A percentile compares a stretch with the other conserved stretches of the same genome.
Conservation (phyloP, 1,140 invertebrate species). For the Cherax quadricarinatus region DNA sequence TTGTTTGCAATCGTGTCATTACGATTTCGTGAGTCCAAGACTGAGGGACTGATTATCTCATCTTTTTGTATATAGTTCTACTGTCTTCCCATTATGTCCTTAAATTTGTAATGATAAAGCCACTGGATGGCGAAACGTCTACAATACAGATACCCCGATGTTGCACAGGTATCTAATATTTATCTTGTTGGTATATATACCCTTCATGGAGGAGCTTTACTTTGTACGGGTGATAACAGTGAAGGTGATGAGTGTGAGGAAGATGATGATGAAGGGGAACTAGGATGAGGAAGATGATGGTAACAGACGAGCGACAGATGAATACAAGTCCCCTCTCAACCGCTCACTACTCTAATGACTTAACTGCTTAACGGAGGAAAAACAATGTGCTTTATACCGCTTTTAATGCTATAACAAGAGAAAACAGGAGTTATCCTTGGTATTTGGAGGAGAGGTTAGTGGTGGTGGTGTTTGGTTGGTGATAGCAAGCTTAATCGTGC, state of each 20-base stretch:
- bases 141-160: too few species aligned
- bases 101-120: too few species aligned
- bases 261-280: background rate
- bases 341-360: conserved; percentile 39
- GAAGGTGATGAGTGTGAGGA: background rate
- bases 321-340: background rate
- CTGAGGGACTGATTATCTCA: too few species aligned
- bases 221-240: background rate
- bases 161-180: too few species aligned
- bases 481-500: conserved; percentile 30
- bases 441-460: conserved; percentile 16
- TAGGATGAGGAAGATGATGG: background rate
- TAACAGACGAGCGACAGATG: too few species aligned
- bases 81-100: too few species aligned
- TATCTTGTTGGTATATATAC: too few species aligned
- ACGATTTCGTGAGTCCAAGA: too few species aligned
- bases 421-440: conserved; percentile 28
- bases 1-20: too few species aligned
- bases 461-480: background rate
- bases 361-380: conserved; percentile 33
- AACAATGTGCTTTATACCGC: conserved; percentile 27
- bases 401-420: conserved; percentile 40
- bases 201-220: too few species aligned
- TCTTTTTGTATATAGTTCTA: too few species aligned
- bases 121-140: too few species aligned